Percentiles rank a stretch among this genome's conserved stretches.
Evolutionary conservation across 2,113 vertebrate species (phyloP).

Genomic region (Arizona elegans): DNA sequence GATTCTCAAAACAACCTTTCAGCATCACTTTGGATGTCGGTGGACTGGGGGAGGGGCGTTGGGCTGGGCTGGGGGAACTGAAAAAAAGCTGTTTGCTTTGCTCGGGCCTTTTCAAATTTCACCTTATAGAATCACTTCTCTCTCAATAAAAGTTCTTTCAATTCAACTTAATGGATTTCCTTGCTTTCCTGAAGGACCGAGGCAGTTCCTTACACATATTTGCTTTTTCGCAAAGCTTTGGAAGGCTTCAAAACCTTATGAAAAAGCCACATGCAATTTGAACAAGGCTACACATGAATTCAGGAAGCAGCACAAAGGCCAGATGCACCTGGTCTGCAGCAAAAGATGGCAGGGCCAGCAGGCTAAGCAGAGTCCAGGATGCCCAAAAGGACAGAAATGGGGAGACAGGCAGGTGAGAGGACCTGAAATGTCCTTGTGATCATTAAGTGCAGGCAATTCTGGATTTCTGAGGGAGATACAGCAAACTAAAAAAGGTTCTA

Average conservation of each 20-base stretch:
- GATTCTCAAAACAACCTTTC: too few relatives aligned
- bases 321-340: background rate
- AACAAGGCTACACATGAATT: background rate
- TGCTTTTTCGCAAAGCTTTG: background rate
- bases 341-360: background rate
- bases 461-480: background rate
- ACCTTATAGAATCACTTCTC: too few relatives aligned
- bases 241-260: background rate
- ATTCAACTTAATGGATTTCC: too few relatives aligned
- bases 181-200: too few relatives aligned
- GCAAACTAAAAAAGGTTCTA: background rate
- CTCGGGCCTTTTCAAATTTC: too few relatives aligned
- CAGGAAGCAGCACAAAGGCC: background rate
- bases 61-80: too few relatives aligned
- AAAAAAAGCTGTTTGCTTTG: too few relatives aligned
- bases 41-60: too few relatives aligned
- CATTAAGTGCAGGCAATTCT: background rate
- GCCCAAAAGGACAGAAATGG: background rate
- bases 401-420: background rate
- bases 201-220: too few relatives aligned
- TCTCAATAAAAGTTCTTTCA: too few relatives aligned
- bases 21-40: too few relatives aligned
- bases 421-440: background rate
- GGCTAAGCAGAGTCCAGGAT: background rate
- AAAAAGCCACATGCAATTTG: background rate